Base-by-base conservation (phyloP, 2,113 vertebrate genomes). In the Sterrhoptilus dennistouni region DNA sequence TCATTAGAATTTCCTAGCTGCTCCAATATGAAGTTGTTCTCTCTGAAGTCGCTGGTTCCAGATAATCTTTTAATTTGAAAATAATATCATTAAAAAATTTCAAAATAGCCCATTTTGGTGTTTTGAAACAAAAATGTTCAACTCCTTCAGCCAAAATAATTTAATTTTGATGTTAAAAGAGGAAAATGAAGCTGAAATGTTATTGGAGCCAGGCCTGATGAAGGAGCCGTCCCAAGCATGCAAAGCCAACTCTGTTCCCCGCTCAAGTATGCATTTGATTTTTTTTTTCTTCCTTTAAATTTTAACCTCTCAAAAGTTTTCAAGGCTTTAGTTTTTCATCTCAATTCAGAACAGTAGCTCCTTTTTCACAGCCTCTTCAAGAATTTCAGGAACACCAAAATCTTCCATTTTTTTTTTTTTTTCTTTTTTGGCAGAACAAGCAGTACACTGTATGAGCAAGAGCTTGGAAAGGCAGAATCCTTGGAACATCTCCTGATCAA, bases 1-100 rank as follows among this genome's bases (percentile, higher is more conserved):
- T 87, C 88, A 75, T 66, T 68, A 86, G 24, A 78, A 68, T 90
- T 94, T 93, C 71, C 83, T 61, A 88, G 68, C 61, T 81, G 56
- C 71, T 93, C 76, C 33, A 66, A 77, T 17, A 57, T 52, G 71
- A 93, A 77, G 59, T 74, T 77, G 71, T 64, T 96, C 83, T 40
- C 63, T 47, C 89, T 29, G n/a, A 87, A 89, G 33, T 23, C 44
- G 68, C n/a, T 49, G 52, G 44, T 63, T 75, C 40, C 87, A 95
- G 57, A 31, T 8, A 63, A 25, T 29, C 12, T 57, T 80, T 35
- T n/a, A 75, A 72, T 90, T 74, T 60, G 17, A 76, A 93, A 86
- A 86, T 15, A 78, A 6, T 6, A 47, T 11, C 3, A 18, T 25
- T 5, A n/a, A 75, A 38, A 38, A 9, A 2, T 4, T 13, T 77